Percentiles rank a stretch among this genome's conserved stretches.
Conservation (phyloP, 2,113 vertebrate species). For the Brachypteracias leptosomus region DNA sequence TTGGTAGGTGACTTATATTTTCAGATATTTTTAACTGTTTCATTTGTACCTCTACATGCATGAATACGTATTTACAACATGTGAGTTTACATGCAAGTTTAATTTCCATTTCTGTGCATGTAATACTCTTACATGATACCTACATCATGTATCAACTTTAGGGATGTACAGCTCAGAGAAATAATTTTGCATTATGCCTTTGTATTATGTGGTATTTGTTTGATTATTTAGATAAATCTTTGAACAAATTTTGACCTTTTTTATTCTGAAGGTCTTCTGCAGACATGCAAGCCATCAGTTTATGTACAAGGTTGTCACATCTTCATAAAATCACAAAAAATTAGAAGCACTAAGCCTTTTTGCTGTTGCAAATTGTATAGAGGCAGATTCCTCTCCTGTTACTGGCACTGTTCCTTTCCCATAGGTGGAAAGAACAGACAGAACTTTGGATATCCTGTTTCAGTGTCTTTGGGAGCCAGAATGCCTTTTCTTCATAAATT, state of each 20-base stretch:
- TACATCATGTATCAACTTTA: background rate
- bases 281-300: background rate
- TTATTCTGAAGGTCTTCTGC: background rate
- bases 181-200: background rate
- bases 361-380: background rate
- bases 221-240: background rate
- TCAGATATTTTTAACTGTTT: background rate
- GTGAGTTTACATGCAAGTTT: background rate
- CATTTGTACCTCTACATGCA: background rate
- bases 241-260: background rate
- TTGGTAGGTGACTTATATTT: background rate
- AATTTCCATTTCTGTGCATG: background rate
- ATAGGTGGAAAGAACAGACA: slow-evolving; percentile 22
- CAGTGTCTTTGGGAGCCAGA: background rate
- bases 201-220: background rate
- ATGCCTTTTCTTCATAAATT: background rate
- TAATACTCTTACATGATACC: background rate
- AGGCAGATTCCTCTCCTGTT: background rate
- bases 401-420: background rate
- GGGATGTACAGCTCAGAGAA: background rate
- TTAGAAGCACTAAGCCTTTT: background rate
- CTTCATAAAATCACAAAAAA: background rate
- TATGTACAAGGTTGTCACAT: background rate
- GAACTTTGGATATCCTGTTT: slow-evolving; percentile 35
- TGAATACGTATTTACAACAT: background rate